A percentile compares a stretch with the other conserved stretches of the same genome.
Evolutionary conservation across 2,113 vertebrate species (phyloP).

Genomic region (Antennarius striatus): DNA sequence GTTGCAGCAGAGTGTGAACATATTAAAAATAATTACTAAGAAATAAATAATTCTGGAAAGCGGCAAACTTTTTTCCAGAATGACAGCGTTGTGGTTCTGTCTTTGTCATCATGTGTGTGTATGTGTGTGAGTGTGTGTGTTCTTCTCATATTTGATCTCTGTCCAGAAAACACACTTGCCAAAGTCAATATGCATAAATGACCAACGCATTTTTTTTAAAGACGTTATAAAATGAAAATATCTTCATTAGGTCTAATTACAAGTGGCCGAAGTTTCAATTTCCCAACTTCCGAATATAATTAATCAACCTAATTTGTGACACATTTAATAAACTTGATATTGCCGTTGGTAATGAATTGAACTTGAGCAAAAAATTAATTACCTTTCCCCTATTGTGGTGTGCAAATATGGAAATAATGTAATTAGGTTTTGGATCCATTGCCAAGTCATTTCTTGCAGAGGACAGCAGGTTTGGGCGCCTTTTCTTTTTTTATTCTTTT

Average conservation of each 20-base stretch:
- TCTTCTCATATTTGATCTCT: no score
- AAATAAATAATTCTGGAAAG: no score
- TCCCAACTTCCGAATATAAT: slow-evolving; percentile 65
- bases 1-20: slow-evolving; percentile 42
- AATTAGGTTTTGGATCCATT: slow-evolving; percentile 52
- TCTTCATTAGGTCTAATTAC: slow-evolving; percentile 60
- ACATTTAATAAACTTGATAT: slow-evolving; percentile 67
- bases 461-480: slow-evolving; percentile 17
- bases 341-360: slow-evolving; percentile 65
- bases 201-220: not conserved
- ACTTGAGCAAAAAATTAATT: slow-evolving; percentile 66
- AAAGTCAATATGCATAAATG: slow-evolving; percentile 8
- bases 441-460: slow-evolving; percentile 41
- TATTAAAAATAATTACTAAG: slow-evolving; percentile 44
- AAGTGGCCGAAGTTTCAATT: slow-evolving; percentile 58
- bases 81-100: no score
- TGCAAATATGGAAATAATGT: slow-evolving; percentile 65
- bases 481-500: not conserved
- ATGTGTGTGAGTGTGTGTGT: not conserved
- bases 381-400: slow-evolving; percentile 56
- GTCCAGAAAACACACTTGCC: no score
- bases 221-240: slow-evolving; percentile 38
- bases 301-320: slow-evolving; percentile 68
- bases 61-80: no score
- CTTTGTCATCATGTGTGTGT: no score